Evolutionary conservation across 2,797 vertebrate genomes (phyloP).

Genomic region (Platalea minor): DNA sequence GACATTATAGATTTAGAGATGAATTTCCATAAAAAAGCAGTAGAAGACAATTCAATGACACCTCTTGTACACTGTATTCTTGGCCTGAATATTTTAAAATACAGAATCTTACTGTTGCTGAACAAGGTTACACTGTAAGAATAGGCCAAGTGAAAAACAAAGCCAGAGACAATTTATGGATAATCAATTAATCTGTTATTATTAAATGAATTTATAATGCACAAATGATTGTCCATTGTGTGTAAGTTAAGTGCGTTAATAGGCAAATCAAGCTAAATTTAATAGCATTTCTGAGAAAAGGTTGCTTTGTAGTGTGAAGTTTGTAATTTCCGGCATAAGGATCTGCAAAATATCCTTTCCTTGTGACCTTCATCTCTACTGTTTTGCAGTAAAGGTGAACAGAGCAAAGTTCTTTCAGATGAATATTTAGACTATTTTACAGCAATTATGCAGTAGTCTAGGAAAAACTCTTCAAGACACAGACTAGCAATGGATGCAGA

Average conservation of each 20-base stretch:
- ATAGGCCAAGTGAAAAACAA: not conserved
- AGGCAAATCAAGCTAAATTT: not conserved
- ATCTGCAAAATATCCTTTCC: not conserved
- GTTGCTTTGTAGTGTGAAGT: not conserved
- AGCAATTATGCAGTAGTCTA: not conserved
- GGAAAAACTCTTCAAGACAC: not conserved
- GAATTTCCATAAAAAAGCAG: not conserved
- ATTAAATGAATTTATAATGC: not conserved
- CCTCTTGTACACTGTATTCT: not conserved
- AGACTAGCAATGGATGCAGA: not conserved
- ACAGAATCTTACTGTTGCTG: not conserved
- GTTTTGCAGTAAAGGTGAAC: not conserved
- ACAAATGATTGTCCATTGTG: not conserved
- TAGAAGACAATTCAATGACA: not conserved
- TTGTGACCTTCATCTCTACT: not conserved
- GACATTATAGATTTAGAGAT: not conserved
- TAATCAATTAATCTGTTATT: not conserved
- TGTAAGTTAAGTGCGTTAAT: not conserved
- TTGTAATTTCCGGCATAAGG: not conserved
- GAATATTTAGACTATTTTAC: not conserved
- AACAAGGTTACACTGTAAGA: not conserved
- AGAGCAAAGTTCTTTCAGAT: not conserved
- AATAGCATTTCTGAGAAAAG: not conserved
- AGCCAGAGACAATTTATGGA: not conserved
- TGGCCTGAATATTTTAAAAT: not conserved